Evolutionary conservation across 2,888 invertebrate species (phyloP), one percentile per base, ranked within the genome.

Genomic region (Drosophila testacea): DNA sequence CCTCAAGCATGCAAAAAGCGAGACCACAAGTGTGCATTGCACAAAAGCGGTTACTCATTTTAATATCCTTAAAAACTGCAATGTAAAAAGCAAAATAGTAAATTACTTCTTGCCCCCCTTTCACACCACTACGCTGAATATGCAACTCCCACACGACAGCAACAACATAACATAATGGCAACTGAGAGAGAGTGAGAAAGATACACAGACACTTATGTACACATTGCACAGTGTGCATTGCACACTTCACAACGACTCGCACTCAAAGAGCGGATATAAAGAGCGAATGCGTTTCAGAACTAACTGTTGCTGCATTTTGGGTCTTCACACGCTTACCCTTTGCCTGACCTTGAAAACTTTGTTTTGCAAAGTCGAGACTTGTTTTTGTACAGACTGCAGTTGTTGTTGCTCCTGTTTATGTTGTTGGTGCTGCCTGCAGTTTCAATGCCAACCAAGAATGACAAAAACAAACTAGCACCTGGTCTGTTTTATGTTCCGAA

Each of bases 321-420:
- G 30, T 62, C 38, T 56, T 38, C 16, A 7, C 52, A 22, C 44
- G 44, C 28, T 76, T 85, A 85, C 83, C 88, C 84, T 88, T 77
- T 74, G 66, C 28, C 44, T 88, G 73, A 88, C 84, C 88, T 88
- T 85, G 88, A 85, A 81, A 73, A 48, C 47, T 74, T 27, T 44
- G 47, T 38, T 54, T 28, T 16, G 41, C 36, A 6, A 48, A 38
- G 46, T 48, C 34, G 4, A 52, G 47, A 52, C 59, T 44, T 55
- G 28, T 47, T 67, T 38, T 48, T 59, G 78, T 76, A 76, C 67
- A 72, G 76, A 42, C 70, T 81, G 87, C 77, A 75, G 41, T 79
- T 62, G 39, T 66, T 69, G 46, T 60, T 66, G 52, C 44, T 66
- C 42, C 57, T 69, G 22, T 47, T 79, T 70, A 57, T 73, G 44